Conservation (phyloP, 1,140 invertebrate genomes). For the Microplitis mediator region DNA sequence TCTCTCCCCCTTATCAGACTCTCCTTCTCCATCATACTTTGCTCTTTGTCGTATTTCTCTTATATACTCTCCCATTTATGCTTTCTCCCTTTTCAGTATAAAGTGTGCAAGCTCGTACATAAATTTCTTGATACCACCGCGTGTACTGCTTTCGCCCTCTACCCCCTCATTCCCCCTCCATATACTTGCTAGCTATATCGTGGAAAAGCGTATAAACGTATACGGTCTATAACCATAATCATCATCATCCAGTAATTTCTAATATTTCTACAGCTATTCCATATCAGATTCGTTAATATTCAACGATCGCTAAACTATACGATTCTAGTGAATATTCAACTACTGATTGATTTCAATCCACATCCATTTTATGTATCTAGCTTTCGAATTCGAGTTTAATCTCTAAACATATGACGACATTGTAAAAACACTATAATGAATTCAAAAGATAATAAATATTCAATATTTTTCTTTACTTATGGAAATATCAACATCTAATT, state of each 20-base stretch:
- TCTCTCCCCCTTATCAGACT: slow-evolving; percentile 8
- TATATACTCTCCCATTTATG: background rate
- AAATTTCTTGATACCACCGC: slow-evolving; percentile 22
- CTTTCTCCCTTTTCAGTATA: slow-evolving; percentile 19
- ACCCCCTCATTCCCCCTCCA: background rate
- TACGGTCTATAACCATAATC: too few species aligned
- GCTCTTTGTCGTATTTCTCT: slow-evolving; percentile 23
- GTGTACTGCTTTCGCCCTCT: background rate
- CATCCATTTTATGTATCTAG: slow-evolving; percentile 5
- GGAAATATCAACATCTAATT: too few species aligned
- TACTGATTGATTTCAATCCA: slow-evolving; percentile 12
- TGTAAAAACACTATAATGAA: too few species aligned
- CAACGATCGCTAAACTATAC: slow-evolving; percentile 14
- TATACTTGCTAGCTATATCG: background rate
- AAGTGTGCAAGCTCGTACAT: slow-evolving; percentile 26
- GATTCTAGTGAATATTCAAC: slow-evolving; percentile 24
- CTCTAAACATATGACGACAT: background rate
- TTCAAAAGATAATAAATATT: too few species aligned
- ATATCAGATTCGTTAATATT: slow-evolving; percentile 28
- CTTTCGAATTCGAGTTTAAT: background rate
- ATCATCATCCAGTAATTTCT: slow-evolving; percentile 21
- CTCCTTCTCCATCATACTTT: slow-evolving; percentile 38
- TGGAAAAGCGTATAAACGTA: too few species aligned
- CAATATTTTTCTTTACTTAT: too few species aligned
- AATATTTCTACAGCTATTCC: slow-evolving; percentile 17